Evolutionary conservation across 2,113 vertebrate species (phyloP).

Genomic region (Rhea pennata): DNA sequence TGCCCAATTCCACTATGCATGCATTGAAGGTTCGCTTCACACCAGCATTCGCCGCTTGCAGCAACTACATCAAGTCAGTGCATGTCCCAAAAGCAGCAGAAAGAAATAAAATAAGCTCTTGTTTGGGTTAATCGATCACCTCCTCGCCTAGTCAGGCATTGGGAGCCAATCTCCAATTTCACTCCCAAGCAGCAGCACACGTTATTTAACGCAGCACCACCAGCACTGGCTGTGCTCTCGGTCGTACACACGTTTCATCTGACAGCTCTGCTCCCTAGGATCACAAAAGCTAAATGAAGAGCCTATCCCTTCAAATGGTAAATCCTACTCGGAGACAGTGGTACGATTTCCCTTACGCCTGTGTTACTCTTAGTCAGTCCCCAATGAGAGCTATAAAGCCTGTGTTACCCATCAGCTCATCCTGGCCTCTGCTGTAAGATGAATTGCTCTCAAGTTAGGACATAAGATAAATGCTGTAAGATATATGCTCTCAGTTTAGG

Average conservation of each 20-base stretch:
- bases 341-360: background rate
- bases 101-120: background rate
- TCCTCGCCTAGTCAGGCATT: rapidly evolving
- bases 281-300: background rate
- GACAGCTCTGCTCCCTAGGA: background rate
- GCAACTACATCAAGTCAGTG: background rate
- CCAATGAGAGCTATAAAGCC: background rate
- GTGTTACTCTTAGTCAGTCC: background rate
- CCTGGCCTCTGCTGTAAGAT: background rate
- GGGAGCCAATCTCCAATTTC: background rate
- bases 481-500: background rate
- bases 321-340: background rate
- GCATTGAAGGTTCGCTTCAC: background rate
- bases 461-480: too few species aligned
- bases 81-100: background rate
- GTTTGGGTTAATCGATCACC: background rate
- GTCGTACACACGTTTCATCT: background rate
- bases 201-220: too few species aligned
- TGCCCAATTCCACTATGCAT: background rate
- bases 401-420: background rate
- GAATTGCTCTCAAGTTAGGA: background rate
- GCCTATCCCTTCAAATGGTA: background rate
- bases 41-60: background rate
- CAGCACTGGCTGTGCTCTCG: background rate
- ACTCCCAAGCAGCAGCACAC: background rate